phyloP scores from a whole-genome alignment of 2,888 invertebrate genomes.

The Conops quadrifasciatus region DNA sequence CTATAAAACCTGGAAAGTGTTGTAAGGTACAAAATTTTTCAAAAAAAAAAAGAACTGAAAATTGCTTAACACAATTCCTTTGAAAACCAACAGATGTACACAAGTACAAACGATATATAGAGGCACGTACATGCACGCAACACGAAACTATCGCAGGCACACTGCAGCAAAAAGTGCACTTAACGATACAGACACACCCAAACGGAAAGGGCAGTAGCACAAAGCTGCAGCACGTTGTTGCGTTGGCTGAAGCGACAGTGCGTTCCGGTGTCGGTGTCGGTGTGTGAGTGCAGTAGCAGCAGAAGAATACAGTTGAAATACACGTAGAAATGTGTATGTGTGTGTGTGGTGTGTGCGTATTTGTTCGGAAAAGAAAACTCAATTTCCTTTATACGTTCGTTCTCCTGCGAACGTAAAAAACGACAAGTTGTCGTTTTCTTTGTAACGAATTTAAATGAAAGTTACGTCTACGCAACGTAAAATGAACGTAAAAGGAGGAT shows the following conservation, averaged over 20 bases:
- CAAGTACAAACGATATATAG: neutral
- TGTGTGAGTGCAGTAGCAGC: neutral
- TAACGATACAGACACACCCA: neutral
- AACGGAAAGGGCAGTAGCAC: neutral
- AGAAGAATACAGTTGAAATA: neutral
- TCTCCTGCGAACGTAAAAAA: slow-evolving; percentile 7
- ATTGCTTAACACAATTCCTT: no score
- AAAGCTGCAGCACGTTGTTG: neutral
- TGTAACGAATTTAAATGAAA: neutral
- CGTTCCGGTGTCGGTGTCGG: neutral
- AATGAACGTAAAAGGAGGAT: neutral
- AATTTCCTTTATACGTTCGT: slow-evolving; percentile 13
- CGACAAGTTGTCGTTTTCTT: slow-evolving; percentile 9
- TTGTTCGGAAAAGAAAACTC: neutral
- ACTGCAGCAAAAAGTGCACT: neutral
- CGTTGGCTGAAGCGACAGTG: no score
- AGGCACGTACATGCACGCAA: neutral
- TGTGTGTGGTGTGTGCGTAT: neutral
- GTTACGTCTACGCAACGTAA: slow-evolving; percentile 1
- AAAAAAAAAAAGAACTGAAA: neutral
- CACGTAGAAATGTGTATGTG: neutral
- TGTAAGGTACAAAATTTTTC: neutral
- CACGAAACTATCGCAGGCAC: neutral
- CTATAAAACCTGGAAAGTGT: neutral
- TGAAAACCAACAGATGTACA: neutral